phyloP scores from a whole-genome alignment of 2,113 vertebrate genomes.

The Rhabdornis inornatus region DNA sequence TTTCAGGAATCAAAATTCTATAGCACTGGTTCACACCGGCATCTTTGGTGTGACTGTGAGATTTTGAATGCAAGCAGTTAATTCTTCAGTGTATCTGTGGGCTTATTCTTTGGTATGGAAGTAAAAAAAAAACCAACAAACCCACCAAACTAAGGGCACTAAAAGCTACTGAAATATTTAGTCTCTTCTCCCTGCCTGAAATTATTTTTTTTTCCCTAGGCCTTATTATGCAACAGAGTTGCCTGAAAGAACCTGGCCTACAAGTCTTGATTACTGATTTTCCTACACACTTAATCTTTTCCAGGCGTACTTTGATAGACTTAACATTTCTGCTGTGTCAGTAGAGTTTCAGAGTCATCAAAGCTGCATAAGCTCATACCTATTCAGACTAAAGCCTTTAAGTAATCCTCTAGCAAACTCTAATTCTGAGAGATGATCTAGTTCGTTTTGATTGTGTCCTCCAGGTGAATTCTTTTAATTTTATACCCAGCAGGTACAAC shows the following conservation, averaged over 20 bases:
- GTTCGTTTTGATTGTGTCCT: neutral
- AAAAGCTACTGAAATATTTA: slow-evolving; percentile 20
- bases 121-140: neutral
- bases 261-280: slow-evolving; percentile 38
- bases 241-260: slow-evolving; percentile 27
- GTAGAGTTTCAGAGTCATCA: neutral
- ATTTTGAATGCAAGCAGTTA: neutral
- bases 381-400: neutral
- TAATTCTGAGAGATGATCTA: neutral
- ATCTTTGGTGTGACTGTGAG: neutral
- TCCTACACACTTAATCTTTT: slow-evolving; percentile 19
- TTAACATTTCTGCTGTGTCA: neutral
- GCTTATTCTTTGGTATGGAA: neutral
- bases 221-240: slow-evolving; percentile 1
- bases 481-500: neutral
- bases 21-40: neutral
- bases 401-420: slow-evolving; percentile 9
- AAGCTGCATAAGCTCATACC: neutral
- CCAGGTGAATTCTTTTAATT: neutral
- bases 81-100: neutral
- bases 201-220: neutral
- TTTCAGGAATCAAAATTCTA: neutral
- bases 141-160: neutral
- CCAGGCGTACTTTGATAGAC: neutral
- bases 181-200: neutral